Evolutionary conservation across 2,113 vertebrate genomes (phyloP), one percentile per base, ranked within the genome.

Genomic region (Lampris megalopsis): DNA sequence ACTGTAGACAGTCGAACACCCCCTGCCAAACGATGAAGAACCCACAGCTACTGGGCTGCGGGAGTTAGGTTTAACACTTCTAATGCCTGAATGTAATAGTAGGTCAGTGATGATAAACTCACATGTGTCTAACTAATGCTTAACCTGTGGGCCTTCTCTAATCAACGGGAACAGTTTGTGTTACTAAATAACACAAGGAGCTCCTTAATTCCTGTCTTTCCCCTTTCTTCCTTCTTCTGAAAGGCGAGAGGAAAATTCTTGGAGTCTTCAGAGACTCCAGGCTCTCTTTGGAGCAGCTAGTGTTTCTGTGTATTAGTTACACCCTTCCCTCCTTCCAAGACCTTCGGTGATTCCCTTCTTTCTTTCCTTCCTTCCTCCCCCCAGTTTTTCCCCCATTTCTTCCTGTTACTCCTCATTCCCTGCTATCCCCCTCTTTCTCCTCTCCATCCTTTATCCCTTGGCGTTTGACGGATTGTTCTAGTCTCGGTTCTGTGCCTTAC

Each of bases 1-100:
- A 86, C 81, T 68, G 79, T 77, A 91, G 92, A 93, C 89, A 91
- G 92, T 92, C 81, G 50, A 87, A 66, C 84, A 82, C 77, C 77
- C 83, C 81, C 68, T 61, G 79, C 67, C 82, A 86, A 88, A 86
- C 78, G 76, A 83, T 63, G 77, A 89, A 76, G 83, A 85, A 84
- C 79, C 84, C 88, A 86, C 83, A 82, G 73, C 71, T 78, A 64
- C 73, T 50, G 70, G 81, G 76, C 79, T 78, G 40, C 24, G 85
- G 82, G 87, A 86, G 63, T 79, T 58, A 9, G 13, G 58, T 74
- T 80, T 67, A 57, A 82, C 52, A 82, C 75, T 70, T 88, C 70
- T 82, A 79, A 87, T 73, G 70, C 77, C 74, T 88, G 82, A 92
- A 86, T 79, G 86, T 70, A 73, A 52, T 82, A 70, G 70, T 82